phyloP scores from a whole-genome alignment of 2,113 vertebrate genomes.

The Narcine bancroftii region DNA sequence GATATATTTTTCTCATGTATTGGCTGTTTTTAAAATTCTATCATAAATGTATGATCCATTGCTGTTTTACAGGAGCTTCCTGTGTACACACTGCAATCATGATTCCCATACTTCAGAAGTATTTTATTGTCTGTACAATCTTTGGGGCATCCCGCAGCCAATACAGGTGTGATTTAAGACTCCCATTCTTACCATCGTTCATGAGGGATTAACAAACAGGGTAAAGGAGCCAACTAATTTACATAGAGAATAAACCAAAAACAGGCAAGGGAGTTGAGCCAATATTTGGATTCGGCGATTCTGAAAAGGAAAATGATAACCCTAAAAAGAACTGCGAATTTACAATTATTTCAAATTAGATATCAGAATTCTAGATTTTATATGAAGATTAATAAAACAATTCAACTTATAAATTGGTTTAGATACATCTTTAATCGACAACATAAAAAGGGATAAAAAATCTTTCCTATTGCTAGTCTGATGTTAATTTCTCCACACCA shows the following conservation, averaged over 20 bases:
- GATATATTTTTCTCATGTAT: too few species aligned
- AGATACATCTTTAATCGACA: neutral
- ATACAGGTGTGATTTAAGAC: neutral
- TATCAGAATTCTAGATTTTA: neutral
- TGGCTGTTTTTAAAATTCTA: too few species aligned
- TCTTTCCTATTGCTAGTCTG: neutral
- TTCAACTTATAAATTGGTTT: neutral
- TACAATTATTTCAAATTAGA: neutral
- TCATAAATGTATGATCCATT: too few species aligned
- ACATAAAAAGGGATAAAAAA: neutral
- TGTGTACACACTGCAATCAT: neutral
- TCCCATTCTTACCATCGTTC: neutral
- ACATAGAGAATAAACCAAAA: neutral
- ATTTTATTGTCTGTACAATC: neutral
- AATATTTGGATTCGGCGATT: neutral
- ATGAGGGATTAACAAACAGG: neutral
- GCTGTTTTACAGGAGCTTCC: neutral
- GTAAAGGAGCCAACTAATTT: neutral
- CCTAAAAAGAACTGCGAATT: neutral
- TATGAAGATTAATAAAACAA: neutral
- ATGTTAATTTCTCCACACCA: slow-evolving; percentile 6
- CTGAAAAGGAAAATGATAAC: neutral
- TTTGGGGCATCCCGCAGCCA: neutral
- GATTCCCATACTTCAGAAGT: neutral
- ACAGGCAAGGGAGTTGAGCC: neutral